Evolutionary conservation across 23 tunicate species (phyloP).

Genomic region (Halocynthia aurantium): DNA sequence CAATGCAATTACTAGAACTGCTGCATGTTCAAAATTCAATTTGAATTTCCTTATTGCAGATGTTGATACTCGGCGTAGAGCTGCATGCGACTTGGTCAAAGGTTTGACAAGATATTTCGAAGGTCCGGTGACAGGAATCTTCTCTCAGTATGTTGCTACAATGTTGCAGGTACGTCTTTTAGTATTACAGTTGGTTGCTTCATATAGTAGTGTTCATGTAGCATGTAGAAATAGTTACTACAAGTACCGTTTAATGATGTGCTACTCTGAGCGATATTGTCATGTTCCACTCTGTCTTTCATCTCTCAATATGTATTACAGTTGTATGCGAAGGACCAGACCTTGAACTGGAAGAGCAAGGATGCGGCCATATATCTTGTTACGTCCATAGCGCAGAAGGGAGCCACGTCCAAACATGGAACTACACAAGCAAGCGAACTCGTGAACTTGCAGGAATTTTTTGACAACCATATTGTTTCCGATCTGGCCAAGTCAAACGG

Average conservation of each 20-base stretch:
- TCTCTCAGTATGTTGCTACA: slow-evolving; percentile 68
- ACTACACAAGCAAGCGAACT: slow-evolving; percentile 79
- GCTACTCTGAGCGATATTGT: no score
- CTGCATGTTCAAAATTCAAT: background rate
- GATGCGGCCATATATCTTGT: slow-evolving; percentile 94
- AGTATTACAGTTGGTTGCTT: no score
- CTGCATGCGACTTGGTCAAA: slow-evolving; percentile 90
- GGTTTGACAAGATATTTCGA: slow-evolving; percentile 71
- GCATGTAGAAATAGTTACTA: no score
- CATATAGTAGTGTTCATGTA: no score
- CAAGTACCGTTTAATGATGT: no score
- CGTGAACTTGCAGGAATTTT: slow-evolving; percentile 70
- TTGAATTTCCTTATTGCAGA: slow-evolving; percentile 24
- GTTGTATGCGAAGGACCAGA: slow-evolving; percentile 32
- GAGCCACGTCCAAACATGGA: slow-evolving; percentile 75
- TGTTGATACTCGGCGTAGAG: slow-evolving; percentile 83
- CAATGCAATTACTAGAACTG: background rate
- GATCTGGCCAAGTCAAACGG: slow-evolving; percentile 39
- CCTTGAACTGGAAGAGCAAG: slow-evolving; percentile 73
- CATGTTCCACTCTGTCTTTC: no score
- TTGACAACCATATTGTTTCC: slow-evolving; percentile 41
- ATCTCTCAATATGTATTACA: no score
- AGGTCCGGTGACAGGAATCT: slow-evolving; percentile 65
- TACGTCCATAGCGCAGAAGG: slow-evolving; percentile 89
- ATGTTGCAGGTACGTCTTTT: slow-evolving; percentile 51